phyloP scores from a whole-genome alignment of 2,888 invertebrate species.

The Gymnoscelis rufifasciata region DNA sequence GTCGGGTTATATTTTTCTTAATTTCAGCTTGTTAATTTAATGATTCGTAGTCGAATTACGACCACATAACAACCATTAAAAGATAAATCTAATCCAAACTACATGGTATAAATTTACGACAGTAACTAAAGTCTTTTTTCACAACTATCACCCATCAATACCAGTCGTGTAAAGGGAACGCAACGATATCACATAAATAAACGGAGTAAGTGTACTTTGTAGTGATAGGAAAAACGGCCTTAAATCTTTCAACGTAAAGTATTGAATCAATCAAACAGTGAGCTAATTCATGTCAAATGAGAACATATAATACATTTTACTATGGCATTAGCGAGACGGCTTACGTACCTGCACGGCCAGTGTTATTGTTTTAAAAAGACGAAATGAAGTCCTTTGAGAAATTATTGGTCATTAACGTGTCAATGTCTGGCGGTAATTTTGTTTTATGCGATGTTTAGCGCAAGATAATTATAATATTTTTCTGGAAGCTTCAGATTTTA shows the following conservation, averaged over 20 bases:
- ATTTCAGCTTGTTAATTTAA: no score
- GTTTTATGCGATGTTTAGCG: slow-evolving; percentile 43
- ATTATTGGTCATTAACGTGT: slow-evolving; percentile 38
- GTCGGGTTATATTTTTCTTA: no score
- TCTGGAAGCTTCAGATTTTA: background rate
- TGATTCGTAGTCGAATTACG: no score
- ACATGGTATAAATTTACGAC: no score
- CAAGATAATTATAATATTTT: slow-evolving; percentile 37
- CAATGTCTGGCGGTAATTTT: slow-evolving; percentile 38
- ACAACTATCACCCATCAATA: no score
- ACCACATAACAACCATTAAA: no score
- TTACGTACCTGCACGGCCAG: slow-evolving; percentile 27
- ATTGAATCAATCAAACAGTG: slow-evolving; percentile 36
- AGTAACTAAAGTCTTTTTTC: no score
- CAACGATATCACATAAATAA: no score
- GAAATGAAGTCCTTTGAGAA: slow-evolving; percentile 26
- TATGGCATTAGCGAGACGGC: slow-evolving; percentile 26
- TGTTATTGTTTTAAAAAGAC: slow-evolving; percentile 38
- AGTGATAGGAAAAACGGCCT: slow-evolving; percentile 34
- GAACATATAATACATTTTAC: slow-evolving; percentile 30
- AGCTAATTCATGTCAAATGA: slow-evolving; percentile 31
- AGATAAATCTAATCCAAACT: no score
- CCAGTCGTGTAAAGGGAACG: no score
- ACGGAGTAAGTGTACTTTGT: no score
- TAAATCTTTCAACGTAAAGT: slow-evolving; percentile 38